Conservation (phyloP, 2,797 vertebrate genomes). For the Halcyon chelicuti region DNA sequence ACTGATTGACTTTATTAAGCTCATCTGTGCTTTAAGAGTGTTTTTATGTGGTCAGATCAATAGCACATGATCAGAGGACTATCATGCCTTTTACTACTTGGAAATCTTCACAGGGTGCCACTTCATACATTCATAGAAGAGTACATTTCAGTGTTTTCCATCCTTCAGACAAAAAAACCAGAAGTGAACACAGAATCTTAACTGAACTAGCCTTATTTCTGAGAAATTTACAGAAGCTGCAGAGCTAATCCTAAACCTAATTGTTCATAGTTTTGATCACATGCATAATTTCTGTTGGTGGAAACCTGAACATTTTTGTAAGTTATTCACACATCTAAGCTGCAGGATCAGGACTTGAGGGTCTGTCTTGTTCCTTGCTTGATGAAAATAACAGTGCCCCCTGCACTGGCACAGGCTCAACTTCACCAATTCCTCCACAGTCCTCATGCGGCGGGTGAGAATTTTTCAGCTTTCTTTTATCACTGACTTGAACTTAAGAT, state of each 20-base stretch:
- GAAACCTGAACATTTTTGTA: not conserved
- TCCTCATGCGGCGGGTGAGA: not conserved
- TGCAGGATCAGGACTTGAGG: not conserved
- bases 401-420: not conserved
- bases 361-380: not conserved
- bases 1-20: constrained; percentile 1
- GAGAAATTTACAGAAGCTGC: not conserved
- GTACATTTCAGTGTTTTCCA: not conserved
- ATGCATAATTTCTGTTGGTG: not conserved
- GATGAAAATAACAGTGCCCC: not conserved
- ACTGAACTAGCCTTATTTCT: not conserved
- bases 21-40: not conserved
- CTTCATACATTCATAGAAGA: not conserved
- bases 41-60: not conserved
- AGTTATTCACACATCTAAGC: not conserved
- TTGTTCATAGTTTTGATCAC: not conserved
- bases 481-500: not conserved
- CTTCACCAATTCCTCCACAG: not conserved
- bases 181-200: not conserved
- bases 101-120: not conserved
- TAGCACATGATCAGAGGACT: not conserved
- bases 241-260: not conserved
- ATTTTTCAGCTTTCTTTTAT: not conserved
- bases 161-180: not conserved
- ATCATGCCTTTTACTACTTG: not conserved